Base-by-base conservation (phyloP, 2,113 vertebrate species). In the Rhinoptilus africanus region DNA sequence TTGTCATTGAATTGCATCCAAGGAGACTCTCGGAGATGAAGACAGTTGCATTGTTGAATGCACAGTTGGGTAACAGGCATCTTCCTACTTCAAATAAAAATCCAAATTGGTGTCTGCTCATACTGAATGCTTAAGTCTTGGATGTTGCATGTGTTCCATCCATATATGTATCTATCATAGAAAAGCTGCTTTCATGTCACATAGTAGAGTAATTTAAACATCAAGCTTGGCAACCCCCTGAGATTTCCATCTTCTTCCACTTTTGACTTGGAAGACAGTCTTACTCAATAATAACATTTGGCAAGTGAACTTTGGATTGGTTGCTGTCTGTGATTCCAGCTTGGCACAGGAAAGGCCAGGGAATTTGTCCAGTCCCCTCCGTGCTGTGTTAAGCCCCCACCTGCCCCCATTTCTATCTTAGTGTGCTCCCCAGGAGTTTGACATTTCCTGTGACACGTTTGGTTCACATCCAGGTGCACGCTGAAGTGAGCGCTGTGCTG, bases 1-100 rank as follows among this genome's bases (percentile, higher is more conserved):
- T 89, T 96, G 93, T 91, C 69, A 51, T 63, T 96, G 92, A 93
- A 75, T 81, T 87, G 88, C 89, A 72, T 95, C 91, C 94, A 93
- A 47, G 96, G 80, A 95, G 86, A 35, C 84, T 81, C 92, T 91
- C 94, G 76, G 92, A 96, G 79, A 71, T 84, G 91, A 71, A 87
- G 92, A 72, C 69, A 75, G 76, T 96, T 93, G 83, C 56, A 53
- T 24, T 94, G 83, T 83, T 96, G 91, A 91, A 68, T 74, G 88
- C 73, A 51, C 75, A 87, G 88, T 84, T 76, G 92, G 91, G 66
- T 94, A 72, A 81, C 64, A 84, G 91, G 79, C 92, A 75, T 81
- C 80, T 86, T 86, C 89, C 75, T 47, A 35, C 80, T 86, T 85
- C 92, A 89, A 43, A 94, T 88, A 53, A 74, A 88, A 90, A 56